phyloP scores from a whole-genome alignment of 2,797 vertebrate genomes.

The Garrulus glandarius region DNA sequence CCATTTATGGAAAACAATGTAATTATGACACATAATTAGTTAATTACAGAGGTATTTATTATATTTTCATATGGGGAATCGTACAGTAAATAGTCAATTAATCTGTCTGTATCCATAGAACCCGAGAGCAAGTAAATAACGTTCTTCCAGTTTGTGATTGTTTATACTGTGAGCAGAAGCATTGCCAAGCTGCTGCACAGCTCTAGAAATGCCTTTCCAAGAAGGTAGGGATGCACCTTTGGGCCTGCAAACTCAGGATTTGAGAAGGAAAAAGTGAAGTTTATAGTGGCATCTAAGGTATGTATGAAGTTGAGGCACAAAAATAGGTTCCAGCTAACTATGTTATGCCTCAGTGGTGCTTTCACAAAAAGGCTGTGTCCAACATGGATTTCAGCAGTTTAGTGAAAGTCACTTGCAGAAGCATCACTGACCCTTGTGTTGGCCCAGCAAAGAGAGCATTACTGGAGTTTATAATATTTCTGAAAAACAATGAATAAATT shows the following conservation, averaged over 20 bases:
- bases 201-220: not conserved
- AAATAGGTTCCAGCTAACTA: not conserved
- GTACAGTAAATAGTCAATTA: not conserved
- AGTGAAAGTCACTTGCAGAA: not conserved
- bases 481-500: not conserved
- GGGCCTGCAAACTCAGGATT: not conserved
- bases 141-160: not conserved
- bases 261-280: not conserved
- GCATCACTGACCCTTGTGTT: not conserved
- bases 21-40: not conserved
- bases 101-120: not conserved
- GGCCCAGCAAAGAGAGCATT: not conserved
- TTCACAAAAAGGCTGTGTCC: not conserved
- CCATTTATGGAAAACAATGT: not conserved
- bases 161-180: not conserved
- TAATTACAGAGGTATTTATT: conserved; percentile 15
- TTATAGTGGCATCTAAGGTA: not conserved
- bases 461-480: not conserved
- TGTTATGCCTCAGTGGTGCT: not conserved
- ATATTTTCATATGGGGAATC: not conserved
- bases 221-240: not conserved
- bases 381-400: not conserved
- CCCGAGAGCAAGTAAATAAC: not conserved
- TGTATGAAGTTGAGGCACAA: not conserved
- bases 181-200: not conserved